Evolutionary conservation across 2,113 vertebrate genomes (phyloP).

Genomic region (Crotalus helleri): DNA sequence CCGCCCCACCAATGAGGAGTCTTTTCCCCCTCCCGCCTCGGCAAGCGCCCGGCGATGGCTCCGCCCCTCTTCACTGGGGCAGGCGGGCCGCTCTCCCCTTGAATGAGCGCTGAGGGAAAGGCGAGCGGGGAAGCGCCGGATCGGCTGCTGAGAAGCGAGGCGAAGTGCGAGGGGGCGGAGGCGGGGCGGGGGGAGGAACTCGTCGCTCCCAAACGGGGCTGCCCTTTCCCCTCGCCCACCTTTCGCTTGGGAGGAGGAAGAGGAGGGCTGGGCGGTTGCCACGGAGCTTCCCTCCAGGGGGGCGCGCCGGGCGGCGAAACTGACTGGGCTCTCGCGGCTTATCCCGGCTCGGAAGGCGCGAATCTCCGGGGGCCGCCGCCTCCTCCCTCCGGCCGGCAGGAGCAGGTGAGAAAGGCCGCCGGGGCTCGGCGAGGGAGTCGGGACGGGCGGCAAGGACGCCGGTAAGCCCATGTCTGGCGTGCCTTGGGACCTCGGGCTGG

Average conservation of each 20-base stretch:
- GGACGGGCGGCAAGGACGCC: not conserved
- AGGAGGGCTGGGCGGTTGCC: not conserved
- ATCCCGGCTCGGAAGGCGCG: not conserved
- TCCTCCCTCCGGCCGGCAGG: not conserved
- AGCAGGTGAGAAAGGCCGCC: not conserved
- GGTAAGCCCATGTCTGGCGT: not conserved
- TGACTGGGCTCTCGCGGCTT: not conserved
- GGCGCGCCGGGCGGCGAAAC: not conserved
- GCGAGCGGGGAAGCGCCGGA: not conserved
- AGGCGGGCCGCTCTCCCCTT: not conserved
- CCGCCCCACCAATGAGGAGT: constrained; percentile 4
- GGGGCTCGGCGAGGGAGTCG: not conserved
- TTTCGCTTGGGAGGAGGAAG: not conserved
- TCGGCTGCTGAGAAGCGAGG: not conserved
- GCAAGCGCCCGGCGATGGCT: not conserved
- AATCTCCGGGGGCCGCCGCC: not conserved
- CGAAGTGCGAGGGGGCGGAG: not conserved
- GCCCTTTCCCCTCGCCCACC: not conserved
- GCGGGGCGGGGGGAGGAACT: not conserved
- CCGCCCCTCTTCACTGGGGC: constrained; percentile 27
- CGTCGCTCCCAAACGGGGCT: not conserved
- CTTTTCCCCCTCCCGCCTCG: not conserved
- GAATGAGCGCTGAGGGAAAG: not conserved
- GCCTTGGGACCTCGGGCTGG: not conserved
- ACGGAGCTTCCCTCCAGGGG: not conserved